Evolutionary conservation across 1,140 invertebrate species (phyloP).

Genomic region (Tetramorium parvispinum): DNA sequence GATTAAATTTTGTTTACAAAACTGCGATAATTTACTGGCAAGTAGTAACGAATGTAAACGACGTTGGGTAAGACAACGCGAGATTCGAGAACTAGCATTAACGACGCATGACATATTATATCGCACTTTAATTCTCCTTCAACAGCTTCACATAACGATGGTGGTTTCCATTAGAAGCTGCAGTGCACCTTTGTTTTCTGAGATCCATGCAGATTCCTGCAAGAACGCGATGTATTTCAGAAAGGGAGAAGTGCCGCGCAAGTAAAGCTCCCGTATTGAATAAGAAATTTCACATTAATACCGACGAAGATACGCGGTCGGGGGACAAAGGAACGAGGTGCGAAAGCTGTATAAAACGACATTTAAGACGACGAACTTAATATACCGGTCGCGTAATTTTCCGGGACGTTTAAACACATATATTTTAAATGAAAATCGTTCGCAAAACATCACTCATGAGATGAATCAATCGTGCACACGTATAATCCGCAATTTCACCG

Average conservation of each 20-base stretch:
- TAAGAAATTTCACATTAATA: conserved; percentile 59
- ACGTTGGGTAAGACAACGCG: not conserved
- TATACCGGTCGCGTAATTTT: conserved; percentile 43
- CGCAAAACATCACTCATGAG: conserved; percentile 16
- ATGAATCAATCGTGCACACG: no score
- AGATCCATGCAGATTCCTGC: conserved; percentile 48
- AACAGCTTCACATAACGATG: conserved; percentile 20
- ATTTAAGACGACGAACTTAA: conserved; percentile 45
- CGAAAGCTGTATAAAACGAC: conserved; percentile 23
- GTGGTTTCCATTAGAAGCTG: conserved; percentile 40
- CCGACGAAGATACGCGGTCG: conserved; percentile 20
- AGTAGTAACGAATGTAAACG: not conserved
- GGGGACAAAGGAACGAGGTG: conserved; percentile 41
- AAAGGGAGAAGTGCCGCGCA: conserved; percentile 4
- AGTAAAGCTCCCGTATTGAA: conserved; percentile 13
- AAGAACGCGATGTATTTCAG: conserved; percentile 34
- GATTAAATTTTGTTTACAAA: conserved; percentile 25
- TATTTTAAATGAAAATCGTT: not conserved
- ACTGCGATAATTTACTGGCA: not conserved
- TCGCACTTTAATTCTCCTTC: conserved; percentile 50
- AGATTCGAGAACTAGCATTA: conserved; percentile 24
- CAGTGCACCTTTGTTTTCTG: conserved; percentile 44
- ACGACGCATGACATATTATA: conserved; percentile 25
- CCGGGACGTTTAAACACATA: not conserved
- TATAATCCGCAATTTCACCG: not conserved